A percentile compares a stretch with the other conserved stretches of the same genome.
Evolutionary conservation across 2,113 vertebrate species (phyloP).

Genomic region (Siniperca knerii): DNA sequence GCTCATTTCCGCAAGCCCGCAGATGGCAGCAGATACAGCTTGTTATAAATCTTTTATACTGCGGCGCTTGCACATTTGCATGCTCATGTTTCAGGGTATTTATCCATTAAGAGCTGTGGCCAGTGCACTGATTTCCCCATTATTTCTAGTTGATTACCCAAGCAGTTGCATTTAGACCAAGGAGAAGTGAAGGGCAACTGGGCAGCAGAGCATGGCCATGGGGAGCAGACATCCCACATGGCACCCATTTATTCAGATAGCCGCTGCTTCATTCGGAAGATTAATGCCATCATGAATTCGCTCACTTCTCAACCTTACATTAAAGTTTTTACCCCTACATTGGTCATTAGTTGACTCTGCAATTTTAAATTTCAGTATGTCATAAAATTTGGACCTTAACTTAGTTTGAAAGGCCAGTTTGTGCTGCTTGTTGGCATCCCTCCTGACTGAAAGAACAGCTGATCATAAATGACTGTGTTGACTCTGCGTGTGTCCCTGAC

Average conservation of each 20-base stretch:
- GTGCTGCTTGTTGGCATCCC: neutral
- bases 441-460: conserved; percentile 1
- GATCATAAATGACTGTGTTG: conserved; percentile 14
- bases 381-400: neutral
- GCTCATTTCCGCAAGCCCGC: conserved; percentile 53
- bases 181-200: conserved; percentile 77
- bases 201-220: conserved; percentile 49
- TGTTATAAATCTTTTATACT: conserved; percentile 71
- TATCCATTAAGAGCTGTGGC: conserved; percentile 76
- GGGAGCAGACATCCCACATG: conserved; percentile 59
- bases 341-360: neutral
- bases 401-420: neutral
- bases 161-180: conserved; percentile 77
- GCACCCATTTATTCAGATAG: conserved; percentile 58
- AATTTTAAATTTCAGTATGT: neutral
- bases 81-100: conserved; percentile 71
- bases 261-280: conserved; percentile 29
- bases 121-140: conserved; percentile 73
- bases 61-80: conserved; percentile 62
- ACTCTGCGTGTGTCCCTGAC: conserved; percentile 31
- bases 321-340: neutral
- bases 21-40: conserved; percentile 64
- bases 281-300: conserved; percentile 36
- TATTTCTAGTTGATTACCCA: conserved; percentile 79
- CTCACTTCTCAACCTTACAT: conserved; percentile 18